Conservation (phyloP, 2,797 vertebrate genomes). For the Benthosema pterotum region DNA sequence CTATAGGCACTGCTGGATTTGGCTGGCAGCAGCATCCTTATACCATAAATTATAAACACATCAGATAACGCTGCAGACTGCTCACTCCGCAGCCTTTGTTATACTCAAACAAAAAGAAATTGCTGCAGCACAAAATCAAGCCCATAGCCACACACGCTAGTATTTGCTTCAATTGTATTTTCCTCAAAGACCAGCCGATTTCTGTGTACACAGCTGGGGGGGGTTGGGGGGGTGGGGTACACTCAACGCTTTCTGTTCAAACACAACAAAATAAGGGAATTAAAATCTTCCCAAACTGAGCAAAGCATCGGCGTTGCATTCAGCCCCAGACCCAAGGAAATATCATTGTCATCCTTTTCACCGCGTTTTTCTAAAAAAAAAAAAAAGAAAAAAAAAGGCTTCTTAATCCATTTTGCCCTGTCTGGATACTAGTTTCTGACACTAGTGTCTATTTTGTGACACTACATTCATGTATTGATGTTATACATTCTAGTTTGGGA, state of each 20-base stretch:
- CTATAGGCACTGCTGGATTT: no score
- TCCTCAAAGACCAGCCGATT: not conserved
- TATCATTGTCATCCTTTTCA: not conserved
- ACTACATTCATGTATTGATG: no score
- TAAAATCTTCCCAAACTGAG: not conserved
- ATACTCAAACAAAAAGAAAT: not conserved
- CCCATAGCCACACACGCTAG: not conserved
- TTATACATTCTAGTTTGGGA: no score
- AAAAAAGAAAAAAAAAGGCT: no score
- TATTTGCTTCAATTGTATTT: not conserved
- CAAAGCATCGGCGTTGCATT: not conserved
- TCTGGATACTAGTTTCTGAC: no score
- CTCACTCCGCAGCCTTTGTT: no score
- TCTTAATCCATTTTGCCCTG: no score
- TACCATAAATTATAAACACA: no score
- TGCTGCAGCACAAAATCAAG: not conserved
- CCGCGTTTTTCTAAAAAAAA: not conserved
- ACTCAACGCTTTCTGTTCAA: not conserved
- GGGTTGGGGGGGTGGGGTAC: not conserved
- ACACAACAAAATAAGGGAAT: not conserved
- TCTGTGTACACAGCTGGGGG: not conserved
- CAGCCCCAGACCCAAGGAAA: not conserved
- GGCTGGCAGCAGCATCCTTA: not conserved
- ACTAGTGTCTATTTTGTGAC: no score
- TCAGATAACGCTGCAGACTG: no score